Evolutionary conservation across 2,797 vertebrate genomes (phyloP).

Genomic region (Syncerus caffer): DNA sequence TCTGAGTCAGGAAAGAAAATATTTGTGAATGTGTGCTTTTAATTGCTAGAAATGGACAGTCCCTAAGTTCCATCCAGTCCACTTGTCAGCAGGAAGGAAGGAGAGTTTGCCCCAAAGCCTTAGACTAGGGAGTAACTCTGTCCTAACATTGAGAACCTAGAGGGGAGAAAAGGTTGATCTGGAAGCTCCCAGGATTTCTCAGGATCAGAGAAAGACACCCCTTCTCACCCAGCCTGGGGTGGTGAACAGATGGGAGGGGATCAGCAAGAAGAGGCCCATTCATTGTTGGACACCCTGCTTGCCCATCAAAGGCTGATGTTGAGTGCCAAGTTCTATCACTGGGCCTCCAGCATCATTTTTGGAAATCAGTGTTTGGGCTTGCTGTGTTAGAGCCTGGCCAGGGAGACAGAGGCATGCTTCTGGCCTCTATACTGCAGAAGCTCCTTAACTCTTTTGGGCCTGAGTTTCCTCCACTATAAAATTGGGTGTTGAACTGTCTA

Average conservation of each 20-base stretch:
- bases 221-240: not conserved
- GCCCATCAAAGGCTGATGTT: not conserved
- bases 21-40: not conserved
- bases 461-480: conserved; percentile 8
- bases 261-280: not conserved
- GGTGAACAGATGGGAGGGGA: not conserved
- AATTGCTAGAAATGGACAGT: not conserved
- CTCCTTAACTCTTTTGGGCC: not conserved
- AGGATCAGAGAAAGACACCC: not conserved
- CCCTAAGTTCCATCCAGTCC: not conserved
- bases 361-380: not conserved
- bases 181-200: not conserved
- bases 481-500: not conserved
- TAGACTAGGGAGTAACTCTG: conserved; percentile 8
- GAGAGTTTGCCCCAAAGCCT: not conserved
- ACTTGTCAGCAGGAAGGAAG: not conserved
- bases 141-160: not conserved
- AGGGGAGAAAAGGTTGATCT: not conserved
- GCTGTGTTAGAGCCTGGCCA: not conserved
- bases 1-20: not conserved
- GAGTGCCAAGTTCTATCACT: not conserved
- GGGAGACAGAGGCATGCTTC: not conserved
- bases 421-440: not conserved
- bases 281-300: not conserved
- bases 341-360: not conserved